Conservation (phyloP, 2,113 vertebrate species). For the Lagopus leucura region DNA sequence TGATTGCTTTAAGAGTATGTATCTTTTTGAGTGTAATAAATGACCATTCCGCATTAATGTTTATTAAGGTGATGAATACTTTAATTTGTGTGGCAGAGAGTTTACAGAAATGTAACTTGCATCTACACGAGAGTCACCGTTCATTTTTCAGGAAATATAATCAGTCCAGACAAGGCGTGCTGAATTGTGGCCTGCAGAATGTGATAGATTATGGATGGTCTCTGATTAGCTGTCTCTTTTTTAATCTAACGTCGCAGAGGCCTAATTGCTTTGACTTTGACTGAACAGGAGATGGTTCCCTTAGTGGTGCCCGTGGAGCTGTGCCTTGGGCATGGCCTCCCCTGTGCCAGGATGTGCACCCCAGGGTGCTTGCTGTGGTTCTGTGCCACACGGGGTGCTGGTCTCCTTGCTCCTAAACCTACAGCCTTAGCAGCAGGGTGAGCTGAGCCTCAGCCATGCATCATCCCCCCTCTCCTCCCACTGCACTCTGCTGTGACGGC, state of each 20-base stretch:
- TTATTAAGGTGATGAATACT: conserved; percentile 18
- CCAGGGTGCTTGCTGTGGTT: not conserved
- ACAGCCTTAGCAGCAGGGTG: not conserved
- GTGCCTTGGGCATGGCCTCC: fast-evolving
- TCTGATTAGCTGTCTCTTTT: conserved; percentile 17
- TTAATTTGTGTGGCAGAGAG: not conserved
- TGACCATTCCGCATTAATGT: not conserved
- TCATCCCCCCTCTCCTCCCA: fast-evolving
- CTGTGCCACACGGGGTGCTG: not conserved
- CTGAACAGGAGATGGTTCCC: not conserved
- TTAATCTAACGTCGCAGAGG: not conserved
- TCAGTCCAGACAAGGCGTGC: not conserved
- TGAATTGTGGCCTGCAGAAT: not conserved
- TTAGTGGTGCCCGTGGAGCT: not conserved
- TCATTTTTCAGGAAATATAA: conserved; percentile 25
- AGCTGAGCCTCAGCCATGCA: not conserved
- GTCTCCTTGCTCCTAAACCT: not conserved
- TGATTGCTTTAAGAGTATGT: not conserved
- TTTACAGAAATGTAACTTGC: not conserved
- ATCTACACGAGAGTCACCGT: not conserved
- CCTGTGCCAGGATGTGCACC: no score
- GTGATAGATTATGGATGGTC: conserved; percentile 36
- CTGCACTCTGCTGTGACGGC: not conserved
- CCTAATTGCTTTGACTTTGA: conserved; percentile 42
- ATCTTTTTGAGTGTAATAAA: conserved; percentile 8